phyloP scores from a whole-genome alignment of 2,888 invertebrate genomes.

The Tortricodes alternella region DNA sequence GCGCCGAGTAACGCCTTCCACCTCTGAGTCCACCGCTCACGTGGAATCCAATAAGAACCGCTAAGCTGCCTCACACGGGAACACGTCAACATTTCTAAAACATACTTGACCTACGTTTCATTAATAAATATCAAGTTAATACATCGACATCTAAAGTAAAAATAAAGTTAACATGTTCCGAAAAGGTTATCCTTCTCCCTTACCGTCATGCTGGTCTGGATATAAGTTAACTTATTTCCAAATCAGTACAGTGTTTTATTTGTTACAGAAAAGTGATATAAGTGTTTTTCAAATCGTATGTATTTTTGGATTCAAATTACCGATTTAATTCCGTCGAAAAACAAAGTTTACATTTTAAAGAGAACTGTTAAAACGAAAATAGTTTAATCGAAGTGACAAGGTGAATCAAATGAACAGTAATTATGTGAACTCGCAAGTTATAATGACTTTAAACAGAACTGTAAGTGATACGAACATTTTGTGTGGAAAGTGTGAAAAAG shows the following conservation, averaged over 20 bases:
- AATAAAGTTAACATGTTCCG: constrained; percentile 53
- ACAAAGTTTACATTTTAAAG: constrained; percentile 65
- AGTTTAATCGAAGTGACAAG: constrained; percentile 45
- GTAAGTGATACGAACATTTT: constrained; percentile 55
- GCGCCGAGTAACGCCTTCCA: constrained; percentile 79
- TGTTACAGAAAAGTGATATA: constrained; percentile 69
- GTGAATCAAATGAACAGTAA: constrained; percentile 54
- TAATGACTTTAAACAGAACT: constrained; percentile 64
- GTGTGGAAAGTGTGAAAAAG: constrained; percentile 66
- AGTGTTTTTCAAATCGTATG: constrained; percentile 59
- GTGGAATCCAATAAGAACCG: constrained; percentile 77
- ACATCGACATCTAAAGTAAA: constrained; percentile 12
- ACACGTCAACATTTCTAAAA: constrained; percentile 49
- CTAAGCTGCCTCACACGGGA: constrained; percentile 75
- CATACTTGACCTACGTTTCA: constrained; percentile 4
- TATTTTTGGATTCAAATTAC: constrained; percentile 71
- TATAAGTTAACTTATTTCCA: constrained; percentile 70
- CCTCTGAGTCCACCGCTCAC: constrained; percentile 72
- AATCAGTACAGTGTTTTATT: constrained; percentile 54
- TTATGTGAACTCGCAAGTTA: constrained; percentile 58
- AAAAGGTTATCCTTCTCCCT: constrained; percentile 60
- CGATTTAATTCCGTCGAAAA: constrained; percentile 73
- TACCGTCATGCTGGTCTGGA: constrained; percentile 58
- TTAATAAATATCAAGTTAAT: constrained; percentile 14
- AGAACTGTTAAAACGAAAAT: constrained; percentile 52